Evolutionary conservation across 2,113 vertebrate species (phyloP).

Genomic region (Petaurus breviceps): DNA sequence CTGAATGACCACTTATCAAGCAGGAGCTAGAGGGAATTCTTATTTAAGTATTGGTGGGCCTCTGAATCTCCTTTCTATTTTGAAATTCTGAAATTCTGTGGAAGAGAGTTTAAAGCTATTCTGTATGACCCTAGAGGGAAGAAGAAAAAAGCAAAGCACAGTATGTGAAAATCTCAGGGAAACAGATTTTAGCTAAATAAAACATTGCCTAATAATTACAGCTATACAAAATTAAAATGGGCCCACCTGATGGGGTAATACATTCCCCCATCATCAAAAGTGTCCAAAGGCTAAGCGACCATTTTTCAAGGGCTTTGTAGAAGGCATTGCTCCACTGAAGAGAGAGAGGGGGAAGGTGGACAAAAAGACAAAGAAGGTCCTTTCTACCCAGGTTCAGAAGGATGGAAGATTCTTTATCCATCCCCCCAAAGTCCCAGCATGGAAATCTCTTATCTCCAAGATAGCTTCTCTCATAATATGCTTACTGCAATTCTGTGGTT

Average conservation of each 20-base stretch:
- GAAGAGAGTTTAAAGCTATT: neutral
- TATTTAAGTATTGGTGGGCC: neutral
- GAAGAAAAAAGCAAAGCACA: neutral
- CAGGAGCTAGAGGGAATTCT: neutral
- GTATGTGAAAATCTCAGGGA: neutral
- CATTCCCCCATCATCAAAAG: neutral
- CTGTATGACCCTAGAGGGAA: neutral
- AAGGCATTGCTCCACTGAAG: neutral
- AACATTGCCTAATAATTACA: neutral
- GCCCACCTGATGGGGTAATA: neutral
- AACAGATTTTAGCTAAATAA: neutral
- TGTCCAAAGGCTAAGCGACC: neutral
- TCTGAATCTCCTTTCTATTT: neutral
- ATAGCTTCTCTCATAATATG: neutral
- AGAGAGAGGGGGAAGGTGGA: neutral
- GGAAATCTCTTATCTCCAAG: neutral
- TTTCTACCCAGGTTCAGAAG: neutral
- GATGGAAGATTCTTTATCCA: neutral
- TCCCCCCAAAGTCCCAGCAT: neutral
- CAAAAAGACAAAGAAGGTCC: neutral
- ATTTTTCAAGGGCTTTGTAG: neutral
- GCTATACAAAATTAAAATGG: neutral
- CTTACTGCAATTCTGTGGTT: neutral
- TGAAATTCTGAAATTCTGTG: neutral
- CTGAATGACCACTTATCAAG: neutral